These are phyloP conservation scores for Oncopeltus fasciatus DNA, from an alignment of 1,140 invertebrate species.

Conservation along the genomic window DNA sequence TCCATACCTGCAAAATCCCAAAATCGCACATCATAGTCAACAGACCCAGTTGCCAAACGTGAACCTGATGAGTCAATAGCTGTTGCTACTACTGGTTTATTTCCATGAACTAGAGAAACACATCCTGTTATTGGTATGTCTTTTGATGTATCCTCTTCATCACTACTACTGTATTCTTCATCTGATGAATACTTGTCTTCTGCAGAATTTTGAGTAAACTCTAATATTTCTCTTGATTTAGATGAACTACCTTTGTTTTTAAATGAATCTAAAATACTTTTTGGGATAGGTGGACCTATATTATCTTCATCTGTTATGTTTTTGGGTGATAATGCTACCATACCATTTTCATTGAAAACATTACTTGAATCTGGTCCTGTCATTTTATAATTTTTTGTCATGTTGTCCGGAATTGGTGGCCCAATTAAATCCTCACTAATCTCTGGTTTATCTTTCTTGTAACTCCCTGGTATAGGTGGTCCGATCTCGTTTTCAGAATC, in stretches of 20 bases:
- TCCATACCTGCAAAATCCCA: constrained; percentile 99
- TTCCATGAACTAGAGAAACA: constrained; percentile 70
- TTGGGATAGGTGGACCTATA: constrained; percentile 18
- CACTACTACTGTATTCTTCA: constrained; percentile 37
- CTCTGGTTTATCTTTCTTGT: background rate
- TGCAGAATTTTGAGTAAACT: too few species aligned
- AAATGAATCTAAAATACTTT: background rate
- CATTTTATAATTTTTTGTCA: too few species aligned
- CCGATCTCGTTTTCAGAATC: too few species aligned
- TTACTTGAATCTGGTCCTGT: too few species aligned
- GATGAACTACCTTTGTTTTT: background rate
- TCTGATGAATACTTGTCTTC: constrained; percentile 25
- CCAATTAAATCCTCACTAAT: background rate
- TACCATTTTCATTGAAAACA: too few species aligned
- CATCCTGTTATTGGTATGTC: constrained; percentile 68
- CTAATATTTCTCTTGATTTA: too few species aligned
- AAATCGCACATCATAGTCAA: constrained; percentile 90
- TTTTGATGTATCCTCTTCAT: constrained; percentile 38
- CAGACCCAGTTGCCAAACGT: constrained; percentile 77
- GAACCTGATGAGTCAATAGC: constrained; percentile 85
- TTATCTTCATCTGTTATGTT: constrained; percentile 12
- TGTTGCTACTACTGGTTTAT: constrained; percentile 72
- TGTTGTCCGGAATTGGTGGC: too few species aligned
- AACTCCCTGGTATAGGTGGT: background rate
- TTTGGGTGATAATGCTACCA: too few species aligned